Evolutionary conservation across 2,113 vertebrate genomes (phyloP).

Genomic region (Athene cunicularia): DNA sequence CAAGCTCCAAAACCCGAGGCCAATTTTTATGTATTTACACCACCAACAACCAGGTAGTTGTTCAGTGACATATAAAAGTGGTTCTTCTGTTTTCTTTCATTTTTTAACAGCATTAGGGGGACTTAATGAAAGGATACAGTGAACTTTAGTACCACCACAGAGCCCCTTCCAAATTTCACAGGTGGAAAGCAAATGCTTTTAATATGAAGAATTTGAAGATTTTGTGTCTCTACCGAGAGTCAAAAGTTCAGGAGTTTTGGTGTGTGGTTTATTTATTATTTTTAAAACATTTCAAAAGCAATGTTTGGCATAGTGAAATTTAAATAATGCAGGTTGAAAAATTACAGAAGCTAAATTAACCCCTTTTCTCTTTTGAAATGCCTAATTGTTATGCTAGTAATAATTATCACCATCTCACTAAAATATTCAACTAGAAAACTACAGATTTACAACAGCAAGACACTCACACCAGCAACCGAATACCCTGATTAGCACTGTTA

Average conservation of each 20-base stretch:
- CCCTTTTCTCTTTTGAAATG: background rate
- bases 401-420: background rate
- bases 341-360: background rate
- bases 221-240: background rate
- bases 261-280: background rate
- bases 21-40: background rate
- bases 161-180: background rate
- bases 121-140: background rate
- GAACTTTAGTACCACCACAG: background rate
- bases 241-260: background rate
- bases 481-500: background rate
- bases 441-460: background rate
- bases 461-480: background rate
- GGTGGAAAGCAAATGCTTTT: background rate
- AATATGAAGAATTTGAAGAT: background rate
- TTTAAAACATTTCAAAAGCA: background rate
- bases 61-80: background rate
- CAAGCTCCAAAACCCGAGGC: background rate
- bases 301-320: background rate
- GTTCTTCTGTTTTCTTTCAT: background rate
- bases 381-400: background rate
- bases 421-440: background rate
- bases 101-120: background rate
- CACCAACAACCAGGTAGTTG: background rate
- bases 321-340: background rate